phyloP scores from a whole-genome alignment of 2,797 vertebrate genomes.

The Danionella dracula region DNA sequence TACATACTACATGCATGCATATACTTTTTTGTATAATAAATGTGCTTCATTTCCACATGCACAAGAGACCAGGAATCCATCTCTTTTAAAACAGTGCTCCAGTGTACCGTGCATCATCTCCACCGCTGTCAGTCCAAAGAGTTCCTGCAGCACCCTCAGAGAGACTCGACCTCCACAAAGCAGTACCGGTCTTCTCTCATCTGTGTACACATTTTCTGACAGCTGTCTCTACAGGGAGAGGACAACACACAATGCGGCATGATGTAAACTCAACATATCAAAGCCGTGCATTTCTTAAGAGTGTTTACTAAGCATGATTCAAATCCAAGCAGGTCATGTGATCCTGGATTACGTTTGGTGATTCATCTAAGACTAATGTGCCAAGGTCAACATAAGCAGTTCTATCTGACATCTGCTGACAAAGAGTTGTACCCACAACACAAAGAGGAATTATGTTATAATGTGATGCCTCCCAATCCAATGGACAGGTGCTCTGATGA shows the following conservation, averaged over 20 bases:
- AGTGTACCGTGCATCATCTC: constrained; percentile 88
- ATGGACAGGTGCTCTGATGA: neutral
- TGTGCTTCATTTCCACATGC: no score
- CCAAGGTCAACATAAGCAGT: constrained; percentile 11
- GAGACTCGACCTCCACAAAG: constrained; percentile 85
- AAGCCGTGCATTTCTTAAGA: no score
- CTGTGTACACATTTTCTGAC: constrained; percentile 75
- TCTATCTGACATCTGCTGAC: constrained; percentile 36
- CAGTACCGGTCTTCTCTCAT: constrained; percentile 78
- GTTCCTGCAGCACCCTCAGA: constrained; percentile 75
- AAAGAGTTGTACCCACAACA: constrained; percentile 6
- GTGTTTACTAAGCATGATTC: neutral
- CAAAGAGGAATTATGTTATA: constrained; percentile 10
- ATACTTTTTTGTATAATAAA: no score
- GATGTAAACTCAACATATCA: neutral
- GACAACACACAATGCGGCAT: neutral
- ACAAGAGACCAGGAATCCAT: no score
- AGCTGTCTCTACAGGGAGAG: constrained; percentile 69
- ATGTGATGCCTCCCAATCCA: neutral
- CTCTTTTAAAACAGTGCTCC: neutral
- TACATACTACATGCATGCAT: no score
- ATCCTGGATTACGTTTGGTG: constrained; percentile 3
- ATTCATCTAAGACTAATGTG: neutral
- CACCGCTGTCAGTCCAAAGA: constrained; percentile 77
- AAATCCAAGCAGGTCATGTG: neutral